A percentile compares a stretch with the other conserved stretches of the same genome.
phyloP scores from a whole-genome alignment of 2,113 vertebrate species.

The Podarcis cretensis region DNA sequence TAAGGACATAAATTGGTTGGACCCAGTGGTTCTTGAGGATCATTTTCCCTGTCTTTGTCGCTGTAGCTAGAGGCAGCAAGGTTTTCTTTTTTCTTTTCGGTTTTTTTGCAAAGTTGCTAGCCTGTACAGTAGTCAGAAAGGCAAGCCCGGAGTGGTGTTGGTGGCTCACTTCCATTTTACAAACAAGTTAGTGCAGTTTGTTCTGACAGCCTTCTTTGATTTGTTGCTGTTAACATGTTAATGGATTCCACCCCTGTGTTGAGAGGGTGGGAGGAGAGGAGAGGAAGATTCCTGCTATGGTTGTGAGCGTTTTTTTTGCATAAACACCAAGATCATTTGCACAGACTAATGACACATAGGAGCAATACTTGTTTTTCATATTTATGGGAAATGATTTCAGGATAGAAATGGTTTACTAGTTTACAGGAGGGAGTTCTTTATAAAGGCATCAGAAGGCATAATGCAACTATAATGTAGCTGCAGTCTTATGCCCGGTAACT shows the following conservation, averaged over 20 bases:
- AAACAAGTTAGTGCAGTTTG: slow-evolving; percentile 1
- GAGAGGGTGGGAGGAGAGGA: background rate
- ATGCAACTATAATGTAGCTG: background rate
- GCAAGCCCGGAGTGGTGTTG: background rate
- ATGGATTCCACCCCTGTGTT: background rate
- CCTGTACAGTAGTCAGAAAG: background rate
- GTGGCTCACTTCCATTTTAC: background rate
- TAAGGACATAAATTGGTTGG: background rate
- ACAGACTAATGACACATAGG: background rate
- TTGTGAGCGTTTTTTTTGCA: background rate
- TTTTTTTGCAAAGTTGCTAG: slow-evolving; percentile 3
- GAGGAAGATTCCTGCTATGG: background rate
- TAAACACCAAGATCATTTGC: background rate
- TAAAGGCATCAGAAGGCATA: background rate
- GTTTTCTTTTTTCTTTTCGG: no score
- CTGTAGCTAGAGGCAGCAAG: background rate
- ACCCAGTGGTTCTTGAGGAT: background rate
- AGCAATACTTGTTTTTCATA: background rate
- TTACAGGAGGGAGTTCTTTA: background rate
- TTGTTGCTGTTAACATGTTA: background rate
- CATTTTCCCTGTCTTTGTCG: no score
- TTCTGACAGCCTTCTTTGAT: background rate
- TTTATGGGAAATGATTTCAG: background rate
- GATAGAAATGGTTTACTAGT: background rate
- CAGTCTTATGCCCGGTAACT: background rate